phyloP scores from a whole-genome alignment of 1,140 invertebrate species.

The Papilio aristodemus region DNA sequence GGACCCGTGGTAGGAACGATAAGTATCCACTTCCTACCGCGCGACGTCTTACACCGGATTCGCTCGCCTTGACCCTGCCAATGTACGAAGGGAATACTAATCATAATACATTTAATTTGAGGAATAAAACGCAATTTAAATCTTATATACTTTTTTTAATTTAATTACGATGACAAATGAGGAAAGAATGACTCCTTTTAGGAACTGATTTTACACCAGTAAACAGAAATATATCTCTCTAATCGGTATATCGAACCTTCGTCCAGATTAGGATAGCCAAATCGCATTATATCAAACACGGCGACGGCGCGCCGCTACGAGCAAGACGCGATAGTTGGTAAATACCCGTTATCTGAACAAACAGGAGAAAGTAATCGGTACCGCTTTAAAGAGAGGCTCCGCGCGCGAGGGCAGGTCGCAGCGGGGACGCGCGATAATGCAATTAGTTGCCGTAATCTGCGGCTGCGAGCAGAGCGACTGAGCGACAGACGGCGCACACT shows the following conservation, averaged over 20 bases:
- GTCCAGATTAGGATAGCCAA: not conserved
- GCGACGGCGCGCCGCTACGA: not conserved
- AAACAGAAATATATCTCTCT: not conserved
- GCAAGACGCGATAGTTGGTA: slow-evolving; percentile 15
- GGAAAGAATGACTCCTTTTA: not conserved
- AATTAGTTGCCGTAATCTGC: slow-evolving; percentile 67
- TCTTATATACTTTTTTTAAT: not conserved
- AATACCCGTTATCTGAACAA: slow-evolving; percentile 33
- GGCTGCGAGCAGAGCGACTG: slow-evolving; percentile 54
- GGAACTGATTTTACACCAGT: not conserved
- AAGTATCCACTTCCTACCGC: slow-evolving; percentile 31
- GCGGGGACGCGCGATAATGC: slow-evolving; percentile 69
- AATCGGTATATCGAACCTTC: not conserved
- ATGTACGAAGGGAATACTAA: slow-evolving; percentile 1
- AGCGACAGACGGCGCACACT: slow-evolving; percentile 53
- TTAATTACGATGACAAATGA: not conserved
- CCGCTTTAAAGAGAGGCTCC: slow-evolving; percentile 38
- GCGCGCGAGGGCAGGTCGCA: slow-evolving; percentile 46
- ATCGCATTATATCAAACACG: not conserved
- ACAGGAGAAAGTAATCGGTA: slow-evolving; percentile 42
- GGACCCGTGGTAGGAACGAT: slow-evolving; percentile 8
- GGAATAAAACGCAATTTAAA: not conserved
- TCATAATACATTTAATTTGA: not conserved
- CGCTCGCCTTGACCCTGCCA: slow-evolving; percentile 29
- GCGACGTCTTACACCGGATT: slow-evolving; percentile 14